These are phyloP conservation scores for Chanos chanos DNA, from an alignment of 2,797 vertebrate genomes.

Conservation along the genomic window DNA sequence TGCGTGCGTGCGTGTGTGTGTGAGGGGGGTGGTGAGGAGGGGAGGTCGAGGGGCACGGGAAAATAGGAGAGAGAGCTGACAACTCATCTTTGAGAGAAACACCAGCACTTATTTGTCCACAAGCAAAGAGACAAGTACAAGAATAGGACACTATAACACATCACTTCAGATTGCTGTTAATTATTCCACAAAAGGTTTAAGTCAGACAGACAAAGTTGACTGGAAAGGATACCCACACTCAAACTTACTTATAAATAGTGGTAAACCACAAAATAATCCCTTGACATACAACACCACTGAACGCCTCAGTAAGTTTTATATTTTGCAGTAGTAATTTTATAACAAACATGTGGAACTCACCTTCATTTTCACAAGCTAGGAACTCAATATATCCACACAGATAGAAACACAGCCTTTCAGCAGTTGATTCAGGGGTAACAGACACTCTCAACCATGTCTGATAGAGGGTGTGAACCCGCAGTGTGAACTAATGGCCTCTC, in stretches of 20 bases:
- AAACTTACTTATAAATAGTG: too few species aligned
- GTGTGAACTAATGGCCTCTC: not conserved
- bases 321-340: not conserved
- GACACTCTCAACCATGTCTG: constrained; percentile 23
- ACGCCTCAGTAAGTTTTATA: not conserved
- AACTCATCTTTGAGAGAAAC: constrained; percentile 46
- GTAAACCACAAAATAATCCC: too few species aligned
- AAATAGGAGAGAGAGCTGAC: constrained; percentile 56
- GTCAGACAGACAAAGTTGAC: too few species aligned
- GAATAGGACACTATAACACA: too few species aligned
- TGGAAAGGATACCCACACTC: too few species aligned
- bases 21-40: constrained; percentile 34
- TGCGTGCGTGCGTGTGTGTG: not conserved
- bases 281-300: too few species aligned
- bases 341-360: constrained; percentile 51
- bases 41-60: constrained; percentile 31
- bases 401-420: constrained; percentile 37
- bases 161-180: too few species aligned
- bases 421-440: constrained; percentile 40
- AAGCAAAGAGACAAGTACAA: constrained; percentile 6
- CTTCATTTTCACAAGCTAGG: constrained; percentile 52
- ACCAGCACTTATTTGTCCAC: constrained; percentile 51
- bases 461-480: constrained; percentile 4
- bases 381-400: constrained; percentile 27
- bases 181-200: too few species aligned